Base-by-base conservation (phyloP, 2,797 vertebrate species). In the Acanthurus leucopareius region DNA sequence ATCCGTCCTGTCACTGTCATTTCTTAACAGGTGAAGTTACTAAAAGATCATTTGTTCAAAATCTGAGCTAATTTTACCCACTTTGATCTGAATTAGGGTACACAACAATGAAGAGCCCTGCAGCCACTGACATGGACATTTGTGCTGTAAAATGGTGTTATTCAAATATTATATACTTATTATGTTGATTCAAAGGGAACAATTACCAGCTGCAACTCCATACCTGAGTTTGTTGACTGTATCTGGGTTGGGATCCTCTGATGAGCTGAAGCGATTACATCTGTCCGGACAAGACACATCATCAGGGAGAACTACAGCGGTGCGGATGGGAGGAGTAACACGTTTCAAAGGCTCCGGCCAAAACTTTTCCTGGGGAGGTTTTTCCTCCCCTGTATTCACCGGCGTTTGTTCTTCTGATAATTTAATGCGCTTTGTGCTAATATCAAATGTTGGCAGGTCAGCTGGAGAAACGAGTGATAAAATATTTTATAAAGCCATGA, bases 291-390 rank as follows among this genome's bases (percentile, higher is more conserved):
- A 82, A 14, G 77, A 17, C 35, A 80, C 68, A 0, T 64, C 87
- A 52, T 87, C 14, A 40, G 94, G 88, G 28, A 94, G 81, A 13
- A 90, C 61, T 3, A 73, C 61, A 14, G 86, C 91, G 0, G 89
- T 89, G 17, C 83, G 80, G 10, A 92, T n/a, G 9, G 86, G 61
- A 60, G 94, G 89, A 44, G 70, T 4, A 4, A 77, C 45, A 2
- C 92, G 86, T 32, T 71, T 76, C 1, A 53, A 73, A 53, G 94
- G 94, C 77, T 95, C 93, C 0, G 92, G 87, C 95, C 94, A 96
- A 7, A 73, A 53, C 0, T 80, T 25, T 13, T 81, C 79, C 61
- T 91, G 58, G 0, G 7, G 0, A 0, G 14, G 52, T 44, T 49
- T 45, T 35, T 86, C 58, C 25, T 77, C 67, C 42, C 52, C 63